These are phyloP conservation scores for Phengaris arion DNA, from an alignment of 2,888 invertebrate genomes.

Conservation along the genomic window DNA sequence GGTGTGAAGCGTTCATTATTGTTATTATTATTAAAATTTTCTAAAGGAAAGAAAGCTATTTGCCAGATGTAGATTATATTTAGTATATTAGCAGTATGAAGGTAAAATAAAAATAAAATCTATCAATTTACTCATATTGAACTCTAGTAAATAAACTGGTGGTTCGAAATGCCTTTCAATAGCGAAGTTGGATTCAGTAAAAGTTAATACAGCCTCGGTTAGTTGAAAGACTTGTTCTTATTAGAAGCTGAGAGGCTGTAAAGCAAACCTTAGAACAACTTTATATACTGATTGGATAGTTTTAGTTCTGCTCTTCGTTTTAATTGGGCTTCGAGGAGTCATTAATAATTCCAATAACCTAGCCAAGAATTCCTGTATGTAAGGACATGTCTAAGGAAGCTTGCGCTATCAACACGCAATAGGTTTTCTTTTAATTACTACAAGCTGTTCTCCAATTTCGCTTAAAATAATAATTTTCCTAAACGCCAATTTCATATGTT, in stretches of 20 bases:
- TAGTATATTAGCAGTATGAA: not conserved
- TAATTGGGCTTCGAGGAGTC: not conserved
- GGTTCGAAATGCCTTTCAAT: not conserved
- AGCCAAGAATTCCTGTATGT: too few relatives aligned
- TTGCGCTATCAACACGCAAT: too few relatives aligned
- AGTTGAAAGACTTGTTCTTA: constrained; percentile 19
- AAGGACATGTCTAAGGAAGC: too few relatives aligned
- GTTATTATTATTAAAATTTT: too few relatives aligned
- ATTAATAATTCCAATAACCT: not conserved
- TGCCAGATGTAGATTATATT: too few relatives aligned
- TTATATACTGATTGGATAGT: constrained; percentile 10
- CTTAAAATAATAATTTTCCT: too few relatives aligned
- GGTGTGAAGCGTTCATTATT: too few relatives aligned
- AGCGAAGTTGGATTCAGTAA: constrained; percentile 12
- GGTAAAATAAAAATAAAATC: constrained; percentile 1
- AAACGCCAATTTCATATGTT: too few relatives aligned
- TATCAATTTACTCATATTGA: not conserved
- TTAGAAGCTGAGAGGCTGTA: constrained; percentile 6
- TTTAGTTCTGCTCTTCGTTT: not conserved
- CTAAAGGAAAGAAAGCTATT: too few relatives aligned
- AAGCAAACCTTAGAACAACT: constrained; percentile 1
- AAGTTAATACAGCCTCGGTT: constrained; percentile 17
- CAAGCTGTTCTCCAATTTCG: too few relatives aligned
- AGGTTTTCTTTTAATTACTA: too few relatives aligned
- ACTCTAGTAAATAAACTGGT: not conserved